phyloP scores from a whole-genome alignment of 2,888 invertebrate genomes.

The Protodeltote pygarga region DNA sequence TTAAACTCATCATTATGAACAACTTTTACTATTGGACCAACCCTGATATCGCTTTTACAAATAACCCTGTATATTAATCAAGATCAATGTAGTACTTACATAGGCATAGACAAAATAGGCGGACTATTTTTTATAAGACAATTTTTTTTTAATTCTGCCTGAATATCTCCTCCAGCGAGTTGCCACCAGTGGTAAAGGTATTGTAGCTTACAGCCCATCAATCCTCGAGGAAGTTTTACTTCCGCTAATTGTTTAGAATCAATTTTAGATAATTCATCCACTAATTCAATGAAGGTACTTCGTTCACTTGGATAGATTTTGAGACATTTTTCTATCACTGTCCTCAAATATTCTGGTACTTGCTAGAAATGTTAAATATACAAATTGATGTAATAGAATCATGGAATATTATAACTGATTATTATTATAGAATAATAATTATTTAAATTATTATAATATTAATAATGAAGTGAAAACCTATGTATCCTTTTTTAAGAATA shows the following conservation, averaged over 20 bases:
- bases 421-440: no score
- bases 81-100: slow-evolving; percentile 77
- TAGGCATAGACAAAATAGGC: slow-evolving; percentile 92
- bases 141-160: slow-evolving; percentile 95
- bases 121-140: slow-evolving; percentile 95
- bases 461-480: no score
- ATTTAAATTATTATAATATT: no score
- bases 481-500: no score
- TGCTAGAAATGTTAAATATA: slow-evolving; percentile 70
- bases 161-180: slow-evolving; percentile 97
- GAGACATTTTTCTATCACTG: slow-evolving; percentile 90
- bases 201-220: slow-evolving; percentile 88
- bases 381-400: neutral
- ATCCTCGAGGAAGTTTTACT: slow-evolving; percentile 73
- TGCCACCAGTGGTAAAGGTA: slow-evolving; percentile 98
- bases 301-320: slow-evolving; percentile 88
- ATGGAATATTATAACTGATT: no score
- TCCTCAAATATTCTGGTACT: slow-evolving; percentile 86
- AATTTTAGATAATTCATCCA: slow-evolving; percentile 72
- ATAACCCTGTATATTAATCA: no score
- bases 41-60: no score
- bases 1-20: no score
- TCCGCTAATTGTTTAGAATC: slow-evolving; percentile 75
- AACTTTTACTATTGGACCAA: no score
- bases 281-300: slow-evolving; percentile 86